phyloP scores from a whole-genome alignment of 2,113 vertebrate species.

The Micronisus gabar region DNA sequence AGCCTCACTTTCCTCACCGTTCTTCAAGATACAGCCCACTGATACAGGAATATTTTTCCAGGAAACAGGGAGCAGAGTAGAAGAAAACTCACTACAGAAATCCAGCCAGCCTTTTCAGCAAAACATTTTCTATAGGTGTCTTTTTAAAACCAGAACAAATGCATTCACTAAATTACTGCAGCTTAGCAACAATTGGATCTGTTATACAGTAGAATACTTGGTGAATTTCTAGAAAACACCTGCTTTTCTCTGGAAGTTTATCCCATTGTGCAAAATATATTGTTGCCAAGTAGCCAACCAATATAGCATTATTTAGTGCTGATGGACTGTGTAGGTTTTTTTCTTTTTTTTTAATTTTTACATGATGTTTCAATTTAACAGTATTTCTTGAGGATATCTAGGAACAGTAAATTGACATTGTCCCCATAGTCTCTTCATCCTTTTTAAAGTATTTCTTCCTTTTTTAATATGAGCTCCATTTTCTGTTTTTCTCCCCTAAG shows the following conservation, averaged over 20 bases:
- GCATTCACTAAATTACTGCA: not conserved
- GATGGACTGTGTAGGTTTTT: not conserved
- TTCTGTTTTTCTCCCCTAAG: not conserved
- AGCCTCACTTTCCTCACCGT: not conserved
- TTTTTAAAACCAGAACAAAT: not conserved
- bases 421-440: not conserved
- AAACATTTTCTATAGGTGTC: not conserved
- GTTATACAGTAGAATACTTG: not conserved
- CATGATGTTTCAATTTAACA: not conserved
- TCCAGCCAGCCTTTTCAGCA: not conserved
- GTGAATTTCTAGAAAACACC: not conserved
- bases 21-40: not conserved
- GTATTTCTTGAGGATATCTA: not conserved
- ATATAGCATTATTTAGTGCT: not conserved
- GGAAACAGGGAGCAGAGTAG: not conserved
- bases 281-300: not conserved
- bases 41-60: not conserved
- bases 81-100: not conserved
- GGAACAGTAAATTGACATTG: not conserved
- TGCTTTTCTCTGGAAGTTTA: not conserved
- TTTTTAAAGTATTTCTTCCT: not conserved
- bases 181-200: not conserved
- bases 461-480: not conserved
- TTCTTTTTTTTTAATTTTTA: not conserved
- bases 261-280: not conserved